phyloP scores from a whole-genome alignment of 2,888 invertebrate species.

The Dicycla oo region DNA sequence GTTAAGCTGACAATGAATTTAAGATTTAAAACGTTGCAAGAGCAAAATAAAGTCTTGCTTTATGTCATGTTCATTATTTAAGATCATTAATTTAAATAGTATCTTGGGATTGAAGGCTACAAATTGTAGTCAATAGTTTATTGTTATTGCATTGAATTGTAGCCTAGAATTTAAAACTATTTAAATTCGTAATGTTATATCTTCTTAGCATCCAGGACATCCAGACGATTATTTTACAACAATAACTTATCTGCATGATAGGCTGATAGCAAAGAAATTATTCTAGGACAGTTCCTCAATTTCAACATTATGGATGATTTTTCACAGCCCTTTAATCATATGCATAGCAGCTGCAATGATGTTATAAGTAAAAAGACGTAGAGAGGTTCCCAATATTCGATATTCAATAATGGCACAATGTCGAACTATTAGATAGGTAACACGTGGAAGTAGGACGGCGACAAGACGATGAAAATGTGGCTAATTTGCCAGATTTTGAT shows the following conservation, averaged over 20 bases:
- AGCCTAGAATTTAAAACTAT: no score
- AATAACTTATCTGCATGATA: not conserved
- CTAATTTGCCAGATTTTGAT: no score
- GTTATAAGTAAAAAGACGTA: no score
- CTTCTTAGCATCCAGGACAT: conserved; percentile 11
- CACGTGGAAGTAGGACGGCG: no score
- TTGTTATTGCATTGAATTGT: no score
- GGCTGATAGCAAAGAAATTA: not conserved
- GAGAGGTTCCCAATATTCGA: no score
- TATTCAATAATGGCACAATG: no score
- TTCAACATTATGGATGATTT: not conserved
- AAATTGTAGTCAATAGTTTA: no score
- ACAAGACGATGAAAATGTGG: no score
- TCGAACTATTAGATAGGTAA: no score
- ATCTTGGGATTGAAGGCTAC: conserved; percentile 9
- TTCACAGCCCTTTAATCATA: conserved; percentile 4
- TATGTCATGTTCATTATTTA: conserved; percentile 10
- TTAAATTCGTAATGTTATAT: conserved; percentile 10
- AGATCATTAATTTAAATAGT: not conserved
- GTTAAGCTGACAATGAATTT: conserved; percentile 17
- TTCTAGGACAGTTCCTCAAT: not conserved
- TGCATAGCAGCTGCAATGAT: no score
- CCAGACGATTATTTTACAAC: not conserved
- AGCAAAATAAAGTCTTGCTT: not conserved
- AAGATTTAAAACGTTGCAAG: conserved; percentile 13